Evolutionary conservation across 2,113 vertebrate species (phyloP).

Genomic region (Oreocharis arfaki): DNA sequence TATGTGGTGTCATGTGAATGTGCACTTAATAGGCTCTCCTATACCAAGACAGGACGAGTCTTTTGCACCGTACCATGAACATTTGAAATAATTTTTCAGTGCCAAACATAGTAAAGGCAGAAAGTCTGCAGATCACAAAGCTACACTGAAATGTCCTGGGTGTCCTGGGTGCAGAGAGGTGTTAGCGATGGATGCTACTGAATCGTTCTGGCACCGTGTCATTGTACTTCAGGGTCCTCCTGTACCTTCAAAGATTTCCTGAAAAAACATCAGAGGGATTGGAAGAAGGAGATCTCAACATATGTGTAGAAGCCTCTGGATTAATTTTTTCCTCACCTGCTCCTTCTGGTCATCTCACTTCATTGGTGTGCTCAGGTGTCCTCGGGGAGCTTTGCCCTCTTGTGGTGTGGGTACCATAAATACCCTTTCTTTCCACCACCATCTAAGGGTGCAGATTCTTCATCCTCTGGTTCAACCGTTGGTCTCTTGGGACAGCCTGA

Average conservation of each 20-base stretch:
- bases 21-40: background rate
- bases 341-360: rapidly evolving
- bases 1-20: background rate
- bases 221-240: background rate
- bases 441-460: background rate
- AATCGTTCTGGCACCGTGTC: background rate
- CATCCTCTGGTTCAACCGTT: rapidly evolving
- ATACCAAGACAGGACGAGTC: background rate
- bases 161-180: background rate
- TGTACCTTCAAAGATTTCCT: background rate
- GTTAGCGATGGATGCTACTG: rapidly evolving
- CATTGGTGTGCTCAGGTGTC: background rate
- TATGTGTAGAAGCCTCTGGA: background rate
- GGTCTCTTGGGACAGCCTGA: background rate
- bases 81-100: background rate
- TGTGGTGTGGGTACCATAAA: background rate
- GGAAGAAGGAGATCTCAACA: background rate
- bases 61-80: background rate
- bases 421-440: background rate
- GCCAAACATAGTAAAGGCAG: background rate
- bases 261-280: background rate
- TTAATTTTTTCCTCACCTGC: rapidly evolving
- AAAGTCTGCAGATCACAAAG: background rate
- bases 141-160: background rate
- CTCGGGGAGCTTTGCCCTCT: background rate